Evolutionary conservation across 2,888 invertebrate genomes (phyloP).

Genomic region (Beris morrisii): DNA sequence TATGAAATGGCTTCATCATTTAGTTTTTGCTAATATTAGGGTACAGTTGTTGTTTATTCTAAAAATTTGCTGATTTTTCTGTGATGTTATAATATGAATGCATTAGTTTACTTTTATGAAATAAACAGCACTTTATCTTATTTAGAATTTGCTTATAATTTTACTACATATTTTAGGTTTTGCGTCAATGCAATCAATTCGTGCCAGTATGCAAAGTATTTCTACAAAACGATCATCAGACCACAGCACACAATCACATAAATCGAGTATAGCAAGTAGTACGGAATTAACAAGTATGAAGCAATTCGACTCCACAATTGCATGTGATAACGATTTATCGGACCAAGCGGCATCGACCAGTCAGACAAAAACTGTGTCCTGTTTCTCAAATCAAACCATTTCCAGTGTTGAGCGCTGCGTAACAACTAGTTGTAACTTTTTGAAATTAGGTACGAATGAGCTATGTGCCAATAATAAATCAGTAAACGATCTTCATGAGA

Average conservation of each 20-base stretch:
- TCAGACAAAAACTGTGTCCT: slow-evolving; percentile 39
- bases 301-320: slow-evolving; percentile 25
- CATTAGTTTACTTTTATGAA: background rate
- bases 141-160: background rate
- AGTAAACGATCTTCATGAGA: slow-evolving; percentile 42
- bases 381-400: slow-evolving; percentile 37
- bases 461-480: slow-evolving; percentile 29
- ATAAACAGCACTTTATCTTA: background rate
- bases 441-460: slow-evolving; percentile 32
- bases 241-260: slow-evolving; percentile 57
- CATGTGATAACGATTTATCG: slow-evolving; percentile 8
- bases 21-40: no score
- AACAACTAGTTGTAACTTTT: slow-evolving; percentile 34
- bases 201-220: slow-evolving; percentile 64
- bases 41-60: no score
- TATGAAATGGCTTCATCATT: no score
- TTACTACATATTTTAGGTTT: slow-evolving; percentile 57
- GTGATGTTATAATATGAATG: background rate
- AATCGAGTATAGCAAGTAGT: slow-evolving; percentile 39
- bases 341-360: slow-evolving; percentile 36
- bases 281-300: slow-evolving; percentile 37
- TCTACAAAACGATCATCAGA: slow-evolving; percentile 65
- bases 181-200: slow-evolving; percentile 65
- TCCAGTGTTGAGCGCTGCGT: slow-evolving; percentile 32
- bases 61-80: no score